Evolutionary conservation across 1,140 invertebrate species (phyloP), one percentile per base, ranked within the genome.

Genomic region (Mycetomoellerius zeteki): DNA sequence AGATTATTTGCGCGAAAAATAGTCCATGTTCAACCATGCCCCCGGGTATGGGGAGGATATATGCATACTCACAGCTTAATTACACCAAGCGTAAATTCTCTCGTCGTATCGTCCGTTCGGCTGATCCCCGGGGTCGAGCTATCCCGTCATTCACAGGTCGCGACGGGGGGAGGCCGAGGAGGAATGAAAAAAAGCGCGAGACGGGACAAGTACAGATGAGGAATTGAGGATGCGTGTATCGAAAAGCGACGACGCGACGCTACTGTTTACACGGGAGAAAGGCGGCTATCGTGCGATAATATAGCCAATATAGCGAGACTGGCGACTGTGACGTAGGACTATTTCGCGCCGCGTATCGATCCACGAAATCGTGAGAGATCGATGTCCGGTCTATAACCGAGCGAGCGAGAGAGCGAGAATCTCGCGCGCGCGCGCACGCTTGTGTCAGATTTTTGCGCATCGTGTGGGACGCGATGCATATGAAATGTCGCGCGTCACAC

Each of bases 261-360:
- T 67, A 69, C 64, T 69, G 50, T 71, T 71, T 71, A 81, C n/a
- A 21, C 12, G 27, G 21, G 62, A 71, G 64, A 71, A 81, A 71
- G 65, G 52, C 50, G 21, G 50, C 52, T 71, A 30, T 43, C 78
- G 64, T 33, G 78, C 30, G 50, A 71, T 56, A 71, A 81, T 81
- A 8, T 10, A 43, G 37, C 8, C 3, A 71, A 50, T 14, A 16
- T 16, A n/a, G 64, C 62, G 30, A 5, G 65, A 21, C 24, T 2
- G n/a, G 2, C 2, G n/a, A n/a, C 4, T 4, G 37, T 54, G 77
- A 56, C 77, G 37, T 81, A 56, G 30, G 14, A 71, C 21, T 27
- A 54, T 81, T 19, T 56, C 30, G 65, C 33, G 3, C 7, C 64
- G 50, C 10, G 6, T 71, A 81, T 81, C 78, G 65, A 81, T 2